Conservation (phyloP, 2,797 vertebrate genomes). For the Pyrocephalus nanus region DNA sequence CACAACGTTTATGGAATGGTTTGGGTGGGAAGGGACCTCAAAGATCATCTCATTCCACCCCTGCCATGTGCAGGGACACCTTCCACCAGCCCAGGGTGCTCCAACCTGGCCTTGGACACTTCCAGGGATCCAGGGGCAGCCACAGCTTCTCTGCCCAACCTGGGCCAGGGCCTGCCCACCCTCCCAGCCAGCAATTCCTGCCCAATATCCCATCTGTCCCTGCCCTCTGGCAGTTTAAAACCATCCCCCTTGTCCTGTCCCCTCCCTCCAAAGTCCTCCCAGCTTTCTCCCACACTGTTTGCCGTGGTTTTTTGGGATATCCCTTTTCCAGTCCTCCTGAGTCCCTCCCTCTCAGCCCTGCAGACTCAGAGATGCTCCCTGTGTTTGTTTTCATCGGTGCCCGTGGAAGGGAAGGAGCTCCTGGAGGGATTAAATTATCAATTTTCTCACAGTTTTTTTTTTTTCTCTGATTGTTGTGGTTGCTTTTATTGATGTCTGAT, state of each 20-base stretch:
- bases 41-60: background rate
- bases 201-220: background rate
- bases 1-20: background rate
- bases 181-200: background rate
- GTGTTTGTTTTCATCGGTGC: background rate
- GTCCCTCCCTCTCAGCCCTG: fast-evolving
- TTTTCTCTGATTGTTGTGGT: background rate
- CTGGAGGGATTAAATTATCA: background rate
- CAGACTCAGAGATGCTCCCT: background rate
- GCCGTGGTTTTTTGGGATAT: background rate
- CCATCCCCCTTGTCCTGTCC: background rate
- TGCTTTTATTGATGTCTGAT: constrained; percentile 30
- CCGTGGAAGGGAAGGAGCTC: background rate
- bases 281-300: background rate
- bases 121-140: no score
- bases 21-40: background rate
- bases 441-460: background rate
- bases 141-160: no score
- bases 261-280: background rate
- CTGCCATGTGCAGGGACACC: no score
- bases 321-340: background rate
- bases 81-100: no score
- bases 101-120: no score
- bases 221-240: background rate
- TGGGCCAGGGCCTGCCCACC: background rate